Base-by-base conservation (phyloP, 2,113 vertebrate species). In the Actinemys pallida region DNA sequence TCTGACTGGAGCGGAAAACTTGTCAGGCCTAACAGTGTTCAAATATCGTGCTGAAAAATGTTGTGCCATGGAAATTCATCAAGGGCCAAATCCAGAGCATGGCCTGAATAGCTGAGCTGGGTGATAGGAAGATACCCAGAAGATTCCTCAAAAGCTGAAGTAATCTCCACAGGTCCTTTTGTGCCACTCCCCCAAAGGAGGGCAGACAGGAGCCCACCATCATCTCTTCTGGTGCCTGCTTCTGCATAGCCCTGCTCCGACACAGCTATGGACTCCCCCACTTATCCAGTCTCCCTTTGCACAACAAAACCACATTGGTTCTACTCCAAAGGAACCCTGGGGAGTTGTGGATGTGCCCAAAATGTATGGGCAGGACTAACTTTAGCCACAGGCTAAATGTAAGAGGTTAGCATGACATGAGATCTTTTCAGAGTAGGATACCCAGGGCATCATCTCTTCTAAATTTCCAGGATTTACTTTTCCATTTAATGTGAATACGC, bases 1-100 rank as follows among this genome's bases (percentile, higher is more conserved):
- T 93, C 92, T 90, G 90, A 94, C 92, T 93, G 88, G 88, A 97
- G 88, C 91, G 83, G 88, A 78, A 90, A 84, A 69, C 87, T 96
- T 87, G 93, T 96, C 96, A 97, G 91, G 93, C 83, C 86, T 90
- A 91, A 96, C 95, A 96, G 91, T 1, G 13, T 90, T 96, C 84
- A 88, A 92, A 92, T 89, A 72, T 1, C 79, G 79, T 69, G 92
- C 96, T 96, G 94, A 59, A 95, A 62, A 96, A 95, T 1, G 56
- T 93, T 31, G 1, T 45, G 87, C 57, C 87, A 85, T 83, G 69
- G 91, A 96, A 86, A 95, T 91, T 95, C 91, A 90, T 94, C 85
- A 54, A 0, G 0, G 92, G 69, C 94, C 93, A 94, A 89, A 93
- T 81, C 47, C 94, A 87, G 94, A 81, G 81, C 84, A 89, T 85